Base-by-base conservation (phyloP, 2,797 vertebrate species). In the Limosa lapponica region DNA sequence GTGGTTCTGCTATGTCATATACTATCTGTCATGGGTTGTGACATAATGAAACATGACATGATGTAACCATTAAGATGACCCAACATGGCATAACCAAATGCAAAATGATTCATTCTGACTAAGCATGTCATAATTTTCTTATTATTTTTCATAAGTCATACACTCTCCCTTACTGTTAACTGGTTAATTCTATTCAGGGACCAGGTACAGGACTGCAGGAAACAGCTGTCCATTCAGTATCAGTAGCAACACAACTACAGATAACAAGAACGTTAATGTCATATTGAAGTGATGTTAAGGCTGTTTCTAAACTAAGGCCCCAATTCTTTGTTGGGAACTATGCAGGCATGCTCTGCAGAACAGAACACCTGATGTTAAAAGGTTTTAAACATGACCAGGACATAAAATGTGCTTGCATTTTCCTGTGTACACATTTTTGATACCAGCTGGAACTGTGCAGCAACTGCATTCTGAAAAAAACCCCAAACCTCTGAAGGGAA, bases 21-120 rank as follows among this genome's bases (percentile, higher is more conserved):
- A 55, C 36, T 51, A 52, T 84, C 78, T 85, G 39, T 90, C 77
- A 84, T 7, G 71, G 55, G 75, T 89, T 93, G 82, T 59, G 66
- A 91, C 79, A 91, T 70, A 89, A 97, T 55, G 91, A 93, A 89
- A 85, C 51, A 59, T 88, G 96, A 93, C 75, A 71, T 32, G 34
- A 55, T 66, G 16, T 44, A 91, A 87, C 39, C 81, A 89, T 65
- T 20, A 65, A 34, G 86, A 87, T 93, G 87, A 67, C 11, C 80
- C 86, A 81, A 69, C 18, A 7, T 24, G 64, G 62, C 70, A 90
- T 72, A 77, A 95, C 52, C 48, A 92, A 92, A 94, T 39, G 73
- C 66, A 69, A 79, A 94, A 82, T 95, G 7, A 67, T 88, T 79
- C 87, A 79, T 80, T 95, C 64, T 92, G 91, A 89, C 78, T 85